These are phyloP conservation scores for Apantesis nais DNA, from an alignment of 2,888 invertebrate genomes.

Conservation along the genomic window DNA sequence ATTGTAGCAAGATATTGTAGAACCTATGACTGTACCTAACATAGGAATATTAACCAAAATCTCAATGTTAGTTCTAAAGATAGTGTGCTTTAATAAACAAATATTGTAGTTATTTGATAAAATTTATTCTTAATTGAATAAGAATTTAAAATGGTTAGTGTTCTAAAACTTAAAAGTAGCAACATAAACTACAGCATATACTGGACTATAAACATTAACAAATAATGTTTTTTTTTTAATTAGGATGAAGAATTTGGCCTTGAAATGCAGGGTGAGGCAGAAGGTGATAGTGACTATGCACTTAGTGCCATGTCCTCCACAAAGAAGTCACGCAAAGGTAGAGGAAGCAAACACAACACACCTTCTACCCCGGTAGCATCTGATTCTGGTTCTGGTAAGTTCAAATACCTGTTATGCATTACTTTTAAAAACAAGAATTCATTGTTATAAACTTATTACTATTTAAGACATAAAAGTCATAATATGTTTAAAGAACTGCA, in stretches of 20 bases:
- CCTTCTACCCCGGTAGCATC: conserved; percentile 71
- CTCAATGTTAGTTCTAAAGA: neutral
- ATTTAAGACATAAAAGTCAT: neutral
- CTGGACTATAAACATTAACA: neutral
- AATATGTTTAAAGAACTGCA: too few relatives aligned
- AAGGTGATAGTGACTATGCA: conserved; percentile 92
- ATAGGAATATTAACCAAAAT: too few relatives aligned
- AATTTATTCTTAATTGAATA: neutral
- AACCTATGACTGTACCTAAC: too few relatives aligned
- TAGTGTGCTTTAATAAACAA: neutral
- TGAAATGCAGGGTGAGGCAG: conserved; percentile 81
- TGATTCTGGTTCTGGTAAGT: conserved; percentile 77
- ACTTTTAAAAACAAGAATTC: neutral
- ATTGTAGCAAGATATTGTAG: too few relatives aligned
- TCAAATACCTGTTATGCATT: neutral
- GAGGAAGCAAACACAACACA: conserved; percentile 83
- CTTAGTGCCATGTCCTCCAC: conserved; percentile 85
- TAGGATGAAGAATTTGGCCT: conserved; percentile 92
- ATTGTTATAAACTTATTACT: neutral
- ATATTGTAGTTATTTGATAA: neutral
- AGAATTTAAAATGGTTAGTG: neutral
- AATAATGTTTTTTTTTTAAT: neutral
- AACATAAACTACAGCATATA: too few relatives aligned
- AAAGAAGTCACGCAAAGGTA: conserved; percentile 87
- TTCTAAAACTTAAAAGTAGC: neutral